Evolutionary conservation across 2,797 vertebrate species (phyloP), one percentile per base, ranked within the genome.

Genomic region (Echeneis naucrates): DNA sequence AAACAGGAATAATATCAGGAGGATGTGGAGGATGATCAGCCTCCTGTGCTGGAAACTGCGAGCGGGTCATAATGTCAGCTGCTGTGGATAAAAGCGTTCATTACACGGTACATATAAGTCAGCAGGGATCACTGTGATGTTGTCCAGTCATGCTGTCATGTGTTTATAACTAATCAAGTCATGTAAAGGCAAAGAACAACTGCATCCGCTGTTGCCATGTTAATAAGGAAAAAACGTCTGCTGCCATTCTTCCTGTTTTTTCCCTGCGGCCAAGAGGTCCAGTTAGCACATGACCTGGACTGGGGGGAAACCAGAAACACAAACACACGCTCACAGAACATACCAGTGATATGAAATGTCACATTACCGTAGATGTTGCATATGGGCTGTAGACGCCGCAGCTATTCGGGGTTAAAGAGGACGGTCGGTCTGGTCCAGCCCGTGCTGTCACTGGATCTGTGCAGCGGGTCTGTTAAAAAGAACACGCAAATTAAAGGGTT

Each of bases 241-340:
- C 57, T 10, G 23, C 21, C 69, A n/a, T 50, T 58, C 84, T 81
- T 84, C 75, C 68, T 85, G 75, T 78, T 86, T 72, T 80, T 71
- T 72, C 27, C 56, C 56, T 2, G 2, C 2, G 42, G 50, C 59
- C 55, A 32, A 72, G 62, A 60, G 45, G 40, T 69, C 27, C 24
- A 55, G 16, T 50, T 62, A 54, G 59, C 66, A 68, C 68, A 73
- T 76, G 75, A 80, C 52, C 56, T 56, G 52, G 37, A 56, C 8
- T 17, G 21, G 37, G 66, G 50, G 37, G n/a, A 52, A 56, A 42
- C 50, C 24, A 35, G 42, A 74, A 5, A 35, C 17, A 66, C 57
- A 68, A 59, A 62, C 35, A 40, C 52, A 75, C 13, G 32, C 19
- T 63, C 59, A 62, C 4, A 40, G 1, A 52, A 33, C 42, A 24